Evolutionary conservation across 2,113 vertebrate species (phyloP).

Genomic region (Propithecus coquereli): DNA sequence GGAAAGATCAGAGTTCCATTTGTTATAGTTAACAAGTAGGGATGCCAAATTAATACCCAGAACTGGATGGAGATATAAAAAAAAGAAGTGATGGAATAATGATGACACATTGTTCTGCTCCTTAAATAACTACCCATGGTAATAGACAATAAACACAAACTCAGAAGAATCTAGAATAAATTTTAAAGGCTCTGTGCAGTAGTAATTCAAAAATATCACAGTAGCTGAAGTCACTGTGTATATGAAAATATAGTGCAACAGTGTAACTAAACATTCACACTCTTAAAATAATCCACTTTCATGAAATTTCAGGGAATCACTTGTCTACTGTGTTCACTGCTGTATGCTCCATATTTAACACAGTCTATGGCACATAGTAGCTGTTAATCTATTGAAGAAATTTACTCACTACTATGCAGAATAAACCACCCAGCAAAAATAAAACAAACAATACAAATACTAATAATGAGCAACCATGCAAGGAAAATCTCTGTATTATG

Average conservation of each 20-base stretch:
- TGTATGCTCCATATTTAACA: background rate
- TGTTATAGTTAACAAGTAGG: background rate
- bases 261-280: background rate
- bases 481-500: background rate
- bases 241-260: conserved; percentile 4
- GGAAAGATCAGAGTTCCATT: background rate
- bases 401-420: background rate
- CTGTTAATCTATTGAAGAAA: background rate
- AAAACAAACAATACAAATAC: background rate
- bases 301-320: background rate
- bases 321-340: background rate
- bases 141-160: background rate
- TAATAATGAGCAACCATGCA: background rate
- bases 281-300: background rate
- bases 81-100: background rate
- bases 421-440: conserved; percentile 29
- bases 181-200: background rate
- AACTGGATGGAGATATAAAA: background rate
- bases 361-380: background rate
- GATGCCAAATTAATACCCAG: background rate
- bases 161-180: background rate
- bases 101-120: background rate
- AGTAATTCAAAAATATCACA: background rate
- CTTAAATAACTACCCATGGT: background rate
- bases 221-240: background rate